Conservation (phyloP, 2,888 invertebrate genomes). For the Neoascia interrupta region DNA sequence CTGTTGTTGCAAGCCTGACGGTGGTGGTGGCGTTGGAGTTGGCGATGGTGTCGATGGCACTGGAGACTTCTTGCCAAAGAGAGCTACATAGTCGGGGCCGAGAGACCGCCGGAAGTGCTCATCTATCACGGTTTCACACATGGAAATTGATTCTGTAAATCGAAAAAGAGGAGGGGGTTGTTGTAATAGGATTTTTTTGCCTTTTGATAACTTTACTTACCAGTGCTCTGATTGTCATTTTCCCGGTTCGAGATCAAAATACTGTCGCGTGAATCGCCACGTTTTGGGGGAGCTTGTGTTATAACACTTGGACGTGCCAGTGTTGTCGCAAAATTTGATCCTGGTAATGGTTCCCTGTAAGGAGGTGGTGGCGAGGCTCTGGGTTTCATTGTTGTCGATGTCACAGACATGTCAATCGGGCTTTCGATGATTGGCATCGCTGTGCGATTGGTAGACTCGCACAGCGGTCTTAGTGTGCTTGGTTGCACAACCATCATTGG, state of each 20-base stretch:
- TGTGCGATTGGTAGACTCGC: conserved; percentile 73
- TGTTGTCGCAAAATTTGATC: conserved; percentile 76
- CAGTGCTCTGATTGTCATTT: conserved; percentile 76
- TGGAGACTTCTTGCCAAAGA: conserved; percentile 82
- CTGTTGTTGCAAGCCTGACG: conserved; percentile 70
- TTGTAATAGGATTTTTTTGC: too few relatives aligned
- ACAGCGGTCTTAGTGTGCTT: conserved; percentile 70
- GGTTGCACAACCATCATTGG: conserved; percentile 66
- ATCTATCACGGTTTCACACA: conserved; percentile 92
- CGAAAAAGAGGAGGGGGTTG: background rate
- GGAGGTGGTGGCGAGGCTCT: conserved; percentile 78
- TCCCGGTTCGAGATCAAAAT: conserved; percentile 74
- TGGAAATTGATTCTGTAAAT: conserved; percentile 85
- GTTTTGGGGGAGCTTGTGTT: conserved; percentile 81
- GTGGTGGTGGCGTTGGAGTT: conserved; percentile 72
- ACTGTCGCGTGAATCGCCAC: conserved; percentile 74
- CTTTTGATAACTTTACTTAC: too few relatives aligned
- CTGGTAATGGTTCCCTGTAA: conserved; percentile 78
- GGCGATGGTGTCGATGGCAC: conserved; percentile 71
- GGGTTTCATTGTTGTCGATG: conserved; percentile 76
- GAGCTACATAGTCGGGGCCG: conserved; percentile 88
- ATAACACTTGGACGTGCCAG: conserved; percentile 83
- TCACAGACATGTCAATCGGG: conserved; percentile 79
- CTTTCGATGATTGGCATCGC: conserved; percentile 74
- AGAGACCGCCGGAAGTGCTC: conserved; percentile 96